These are phyloP conservation scores for Argyrosomus regius DNA, from an alignment of 2,797 vertebrate genomes.

Conservation along the genomic window DNA sequence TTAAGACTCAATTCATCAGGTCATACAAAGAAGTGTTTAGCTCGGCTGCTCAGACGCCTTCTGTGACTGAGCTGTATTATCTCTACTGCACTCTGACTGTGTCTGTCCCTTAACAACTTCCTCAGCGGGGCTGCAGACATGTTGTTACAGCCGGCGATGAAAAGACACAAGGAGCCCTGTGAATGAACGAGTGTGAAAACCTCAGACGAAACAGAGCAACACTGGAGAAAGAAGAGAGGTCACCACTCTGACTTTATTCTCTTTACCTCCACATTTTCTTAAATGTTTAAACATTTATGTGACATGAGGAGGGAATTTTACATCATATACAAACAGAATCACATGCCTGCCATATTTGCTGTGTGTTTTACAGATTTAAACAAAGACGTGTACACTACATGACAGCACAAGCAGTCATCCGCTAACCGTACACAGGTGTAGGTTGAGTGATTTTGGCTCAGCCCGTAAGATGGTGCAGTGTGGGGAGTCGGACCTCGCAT, in stretches of 20 bases:
- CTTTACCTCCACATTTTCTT: constrained; percentile 43
- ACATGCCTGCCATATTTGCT: constrained; percentile 55
- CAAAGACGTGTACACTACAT: constrained; percentile 36
- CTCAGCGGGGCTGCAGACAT: constrained; percentile 44
- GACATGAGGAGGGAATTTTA: constrained; percentile 51
- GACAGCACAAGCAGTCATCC: constrained; percentile 34
- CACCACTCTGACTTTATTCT: constrained; percentile 75
- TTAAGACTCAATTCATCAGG: constrained; percentile 61
- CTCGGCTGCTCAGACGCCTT: constrained; percentile 46
- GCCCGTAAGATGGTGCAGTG: constrained; percentile 21
- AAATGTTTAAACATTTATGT: constrained; percentile 35
- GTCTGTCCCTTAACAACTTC: constrained; percentile 62
- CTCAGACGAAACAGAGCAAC: constrained; percentile 37
- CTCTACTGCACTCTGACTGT: constrained; percentile 41
- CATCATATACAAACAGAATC: constrained; percentile 74
- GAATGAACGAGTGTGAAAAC: constrained; percentile 30
- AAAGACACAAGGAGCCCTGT: constrained; percentile 67
- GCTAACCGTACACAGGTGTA: constrained; percentile 29
- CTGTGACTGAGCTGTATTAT: constrained; percentile 56
- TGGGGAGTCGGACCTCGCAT: background rate
- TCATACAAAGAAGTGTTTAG: constrained; percentile 70
- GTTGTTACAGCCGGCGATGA: constrained; percentile 51
- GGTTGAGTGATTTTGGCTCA: constrained; percentile 34
- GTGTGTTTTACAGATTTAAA: constrained; percentile 43
- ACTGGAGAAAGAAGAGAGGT: constrained; percentile 38